Conservation (phyloP, 2,888 invertebrate species). For the Limulus polyphemus region DNA sequence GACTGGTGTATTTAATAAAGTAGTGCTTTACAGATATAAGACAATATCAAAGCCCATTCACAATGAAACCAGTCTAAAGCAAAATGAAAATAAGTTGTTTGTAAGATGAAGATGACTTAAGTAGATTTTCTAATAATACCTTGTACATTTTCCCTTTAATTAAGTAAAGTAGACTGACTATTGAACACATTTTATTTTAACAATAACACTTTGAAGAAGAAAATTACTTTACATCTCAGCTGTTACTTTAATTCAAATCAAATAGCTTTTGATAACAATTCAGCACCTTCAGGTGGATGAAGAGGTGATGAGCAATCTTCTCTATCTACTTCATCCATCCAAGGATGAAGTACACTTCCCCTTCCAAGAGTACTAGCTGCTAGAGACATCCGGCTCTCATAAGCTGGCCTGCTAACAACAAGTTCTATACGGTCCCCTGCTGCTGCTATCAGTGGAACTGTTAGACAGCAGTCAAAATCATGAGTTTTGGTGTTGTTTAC, state of each 20-base stretch:
- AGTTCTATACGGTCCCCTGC: constrained; percentile 77
- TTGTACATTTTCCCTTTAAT: no score
- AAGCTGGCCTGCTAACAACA: constrained; percentile 49
- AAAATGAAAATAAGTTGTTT: no score
- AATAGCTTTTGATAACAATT: constrained; percentile 15
- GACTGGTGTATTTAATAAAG: no score
- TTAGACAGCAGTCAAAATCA: constrained; percentile 84
- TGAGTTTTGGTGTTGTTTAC: constrained; percentile 82
- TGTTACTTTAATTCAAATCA: neutral
- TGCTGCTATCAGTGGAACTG: constrained; percentile 82
- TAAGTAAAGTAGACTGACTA: no score
- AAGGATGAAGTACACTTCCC: constrained; percentile 11
- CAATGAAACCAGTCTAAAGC: no score
- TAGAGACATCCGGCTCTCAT: neutral
- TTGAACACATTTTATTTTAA: no score
- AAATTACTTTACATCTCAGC: no score
- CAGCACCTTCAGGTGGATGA: constrained; percentile 7
- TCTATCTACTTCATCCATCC: constrained; percentile 13
- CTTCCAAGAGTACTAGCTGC: constrained; percentile 11
- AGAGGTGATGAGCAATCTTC: constrained; percentile 11
- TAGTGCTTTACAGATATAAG: no score
- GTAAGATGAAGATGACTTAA: no score
- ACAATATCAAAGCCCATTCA: no score
- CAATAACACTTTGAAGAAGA: no score
- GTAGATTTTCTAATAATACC: no score